Evolutionary conservation across 1,140 invertebrate genomes (phyloP).

Genomic region (Thaumetopoea pityocampa): DNA sequence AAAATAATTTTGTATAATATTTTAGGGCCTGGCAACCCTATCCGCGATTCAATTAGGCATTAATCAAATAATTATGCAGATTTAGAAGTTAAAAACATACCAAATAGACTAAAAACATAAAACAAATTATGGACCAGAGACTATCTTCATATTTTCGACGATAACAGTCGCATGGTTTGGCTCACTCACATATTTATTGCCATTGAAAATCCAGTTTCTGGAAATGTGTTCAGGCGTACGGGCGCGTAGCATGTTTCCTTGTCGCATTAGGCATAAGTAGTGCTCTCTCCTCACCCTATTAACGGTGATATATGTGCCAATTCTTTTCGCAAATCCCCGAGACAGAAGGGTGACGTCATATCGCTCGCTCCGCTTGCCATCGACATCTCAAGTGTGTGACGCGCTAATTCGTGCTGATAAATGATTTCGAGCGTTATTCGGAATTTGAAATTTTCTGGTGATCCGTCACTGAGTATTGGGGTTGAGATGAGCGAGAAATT

Average conservation of each 20-base stretch:
- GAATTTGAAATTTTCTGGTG: slow-evolving; percentile 42
- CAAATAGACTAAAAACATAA: slow-evolving; percentile 13
- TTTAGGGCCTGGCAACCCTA: too few relatives aligned
- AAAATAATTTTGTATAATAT: too few relatives aligned
- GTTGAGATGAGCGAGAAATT: slow-evolving; percentile 7
- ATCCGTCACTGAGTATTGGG: slow-evolving; percentile 26
- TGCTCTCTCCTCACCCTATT: slow-evolving; percentile 73
- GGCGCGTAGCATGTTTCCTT: slow-evolving; percentile 62
- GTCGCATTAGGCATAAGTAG: slow-evolving; percentile 74
- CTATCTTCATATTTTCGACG: slow-evolving; percentile 19
- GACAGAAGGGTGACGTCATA: slow-evolving; percentile 66
- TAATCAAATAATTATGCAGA: slow-evolving; percentile 4
- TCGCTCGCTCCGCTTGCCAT: slow-evolving; percentile 49
- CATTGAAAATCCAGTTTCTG: slow-evolving; percentile 58
- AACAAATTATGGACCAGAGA: slow-evolving; percentile 26
- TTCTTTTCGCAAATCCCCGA: slow-evolving; percentile 69
- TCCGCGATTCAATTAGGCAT: too few relatives aligned
- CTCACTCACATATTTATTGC: slow-evolving; percentile 58
- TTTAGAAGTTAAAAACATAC: slow-evolving; percentile 17
- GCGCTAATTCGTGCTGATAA: slow-evolving; percentile 65
- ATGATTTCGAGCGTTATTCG: slow-evolving; percentile 51
- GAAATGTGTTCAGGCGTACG: slow-evolving; percentile 57
- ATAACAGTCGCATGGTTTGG: slow-evolving; percentile 20
- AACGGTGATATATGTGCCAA: slow-evolving; percentile 72
- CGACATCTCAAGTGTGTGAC: slow-evolving; percentile 47